These are phyloP conservation scores for Malthinus flaveolus DNA, from an alignment of 2,888 invertebrate species.

Conservation along the genomic window DNA sequence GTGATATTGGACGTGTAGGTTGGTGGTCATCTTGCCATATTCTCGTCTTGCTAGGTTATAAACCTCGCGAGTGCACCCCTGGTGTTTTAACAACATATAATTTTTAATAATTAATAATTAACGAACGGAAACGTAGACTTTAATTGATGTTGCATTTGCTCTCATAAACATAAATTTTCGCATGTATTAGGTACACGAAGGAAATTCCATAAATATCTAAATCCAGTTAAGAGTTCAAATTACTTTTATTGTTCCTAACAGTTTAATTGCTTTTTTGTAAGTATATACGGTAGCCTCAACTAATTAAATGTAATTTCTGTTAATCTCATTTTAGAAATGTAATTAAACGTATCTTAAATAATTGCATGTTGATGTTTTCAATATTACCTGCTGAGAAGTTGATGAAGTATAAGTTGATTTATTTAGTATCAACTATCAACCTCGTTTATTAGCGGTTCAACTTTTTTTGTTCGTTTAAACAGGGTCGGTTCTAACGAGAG, in stretches of 20 bases:
- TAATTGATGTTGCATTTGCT: background rate
- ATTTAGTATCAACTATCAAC: background rate
- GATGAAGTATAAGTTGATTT: slow-evolving; percentile 3
- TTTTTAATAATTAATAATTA: slow-evolving; percentile 5
- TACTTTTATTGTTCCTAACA: no score
- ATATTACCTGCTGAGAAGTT: slow-evolving; percentile 2
- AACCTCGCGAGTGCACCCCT: slow-evolving; percentile 4
- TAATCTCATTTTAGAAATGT: no score
- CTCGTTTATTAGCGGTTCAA: background rate
- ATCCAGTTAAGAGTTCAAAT: no score
- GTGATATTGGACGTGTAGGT: slow-evolving; percentile 3
- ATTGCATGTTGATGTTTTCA: background rate
- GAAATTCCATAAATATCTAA: no score
- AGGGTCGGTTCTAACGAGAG: no score
- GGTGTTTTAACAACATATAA: background rate
- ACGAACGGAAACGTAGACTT: slow-evolving; percentile 2
- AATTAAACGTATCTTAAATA: background rate
- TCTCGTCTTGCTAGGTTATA: slow-evolving; percentile 1
- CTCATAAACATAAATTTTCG: no score
- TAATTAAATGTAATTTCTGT: no score
- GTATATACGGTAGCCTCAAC: no score
- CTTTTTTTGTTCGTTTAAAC: background rate
- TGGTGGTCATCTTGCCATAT: background rate
- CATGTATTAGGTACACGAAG: no score
- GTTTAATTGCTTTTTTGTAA: no score